Conservation (phyloP, 2,797 vertebrate species). For the Periparus ater region DNA sequence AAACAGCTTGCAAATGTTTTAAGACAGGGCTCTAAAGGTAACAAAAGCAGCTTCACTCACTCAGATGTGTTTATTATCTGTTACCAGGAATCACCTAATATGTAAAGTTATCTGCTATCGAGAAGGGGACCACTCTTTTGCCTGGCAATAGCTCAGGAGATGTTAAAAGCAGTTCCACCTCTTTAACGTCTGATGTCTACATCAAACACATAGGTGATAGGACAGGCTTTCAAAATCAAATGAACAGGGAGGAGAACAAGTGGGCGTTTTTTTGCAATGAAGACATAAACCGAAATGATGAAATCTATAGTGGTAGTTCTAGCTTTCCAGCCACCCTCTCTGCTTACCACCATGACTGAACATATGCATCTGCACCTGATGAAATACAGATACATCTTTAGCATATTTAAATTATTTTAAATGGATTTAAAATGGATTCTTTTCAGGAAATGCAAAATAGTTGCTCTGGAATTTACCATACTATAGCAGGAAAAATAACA, state of each 20-base stretch:
- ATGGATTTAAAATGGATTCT: neutral
- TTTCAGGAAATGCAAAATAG: neutral
- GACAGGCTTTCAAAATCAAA: conserved; percentile 65
- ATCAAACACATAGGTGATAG: conserved; percentile 46
- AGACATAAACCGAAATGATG: conserved; percentile 55
- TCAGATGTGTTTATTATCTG: conserved; percentile 17
- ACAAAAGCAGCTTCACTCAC: neutral
- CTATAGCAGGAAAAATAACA: neutral
- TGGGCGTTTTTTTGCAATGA: conserved; percentile 49
- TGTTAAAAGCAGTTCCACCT: conserved; percentile 40
- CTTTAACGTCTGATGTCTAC: conserved; percentile 53
- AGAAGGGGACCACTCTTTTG: conserved; percentile 8
- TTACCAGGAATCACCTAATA: conserved; percentile 14
- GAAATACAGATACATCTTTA: neutral
- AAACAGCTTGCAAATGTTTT: conserved; percentile 10
- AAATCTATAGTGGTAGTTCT: conserved; percentile 34
- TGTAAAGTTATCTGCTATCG: neutral
- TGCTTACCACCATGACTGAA: conserved; percentile 16
- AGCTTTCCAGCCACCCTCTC: conserved; percentile 20
- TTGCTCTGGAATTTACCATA: neutral
- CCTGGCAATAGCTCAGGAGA: conserved; percentile 24
- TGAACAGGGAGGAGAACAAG: conserved; percentile 50
- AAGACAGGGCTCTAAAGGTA: conserved; percentile 8
- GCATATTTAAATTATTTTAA: neutral
- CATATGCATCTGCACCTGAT: neutral